Evolutionary conservation across 2,113 vertebrate genomes (phyloP).

Genomic region (Colossoma macropomum): DNA sequence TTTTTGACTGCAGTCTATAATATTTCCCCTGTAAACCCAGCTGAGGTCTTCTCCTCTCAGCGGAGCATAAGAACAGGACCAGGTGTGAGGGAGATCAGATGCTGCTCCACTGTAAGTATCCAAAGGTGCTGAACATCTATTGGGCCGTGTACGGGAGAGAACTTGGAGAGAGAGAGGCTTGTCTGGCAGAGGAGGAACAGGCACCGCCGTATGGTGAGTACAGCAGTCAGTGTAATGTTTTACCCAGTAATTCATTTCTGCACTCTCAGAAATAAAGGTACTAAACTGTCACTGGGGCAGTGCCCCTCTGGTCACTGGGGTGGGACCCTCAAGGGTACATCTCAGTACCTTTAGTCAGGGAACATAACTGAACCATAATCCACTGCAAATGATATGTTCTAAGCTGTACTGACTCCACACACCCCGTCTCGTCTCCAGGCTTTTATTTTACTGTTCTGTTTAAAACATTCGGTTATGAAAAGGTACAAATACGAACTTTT

Average conservation of each 20-base stretch:
- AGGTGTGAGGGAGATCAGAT: conserved; percentile 88
- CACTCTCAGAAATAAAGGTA: too few relatives aligned
- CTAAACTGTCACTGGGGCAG: too few relatives aligned
- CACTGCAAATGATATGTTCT: too few relatives aligned
- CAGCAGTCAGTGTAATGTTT: background rate
- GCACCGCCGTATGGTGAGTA: conserved; percentile 82
- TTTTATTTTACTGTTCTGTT: too few relatives aligned
- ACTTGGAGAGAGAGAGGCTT: conserved; percentile 76
- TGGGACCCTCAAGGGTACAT: too few relatives aligned
- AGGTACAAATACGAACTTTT: too few relatives aligned
- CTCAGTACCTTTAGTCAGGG: too few relatives aligned
- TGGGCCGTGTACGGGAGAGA: conserved; percentile 87
- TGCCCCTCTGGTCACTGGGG: too few relatives aligned
- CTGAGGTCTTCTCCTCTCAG: conserved; percentile 64
- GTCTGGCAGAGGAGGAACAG: conserved; percentile 67
- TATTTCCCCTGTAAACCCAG: background rate
- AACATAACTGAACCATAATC: too few relatives aligned
- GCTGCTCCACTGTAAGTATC: conserved; percentile 88
- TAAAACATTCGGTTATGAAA: too few relatives aligned
- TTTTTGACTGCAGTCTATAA: background rate
- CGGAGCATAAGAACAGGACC: conserved; percentile 89
- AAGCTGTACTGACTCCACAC: too few relatives aligned
- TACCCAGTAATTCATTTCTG: background rate
- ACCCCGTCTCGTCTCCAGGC: too few relatives aligned
- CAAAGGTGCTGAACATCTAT: conserved; percentile 92